Base-by-base conservation (phyloP, 1,140 invertebrate genomes). In the Drosophila ohnishii region DNA sequence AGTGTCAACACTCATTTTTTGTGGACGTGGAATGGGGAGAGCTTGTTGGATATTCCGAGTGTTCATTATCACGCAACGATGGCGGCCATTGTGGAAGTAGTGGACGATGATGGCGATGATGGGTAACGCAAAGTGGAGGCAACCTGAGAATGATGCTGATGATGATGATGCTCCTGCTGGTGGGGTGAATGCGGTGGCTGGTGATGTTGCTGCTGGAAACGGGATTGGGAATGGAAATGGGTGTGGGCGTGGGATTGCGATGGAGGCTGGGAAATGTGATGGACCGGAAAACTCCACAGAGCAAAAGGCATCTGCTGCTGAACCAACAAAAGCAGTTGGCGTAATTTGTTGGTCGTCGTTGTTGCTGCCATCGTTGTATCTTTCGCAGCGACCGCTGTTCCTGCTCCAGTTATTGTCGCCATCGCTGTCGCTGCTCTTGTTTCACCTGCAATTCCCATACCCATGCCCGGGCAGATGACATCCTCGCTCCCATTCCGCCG, bases 301-400 rank as follows among this genome's bases (percentile, higher is more conserved):
- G 84, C 84, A 88, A 87, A 88, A 88, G 84, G 84, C 84, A 87
- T 87, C 84, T 87, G 84, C 70, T 87, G 84, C 67, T 88, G 84
- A 60, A 88, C 80, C 79, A 87, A 87, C 84, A 87, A 88, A 78
- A 87, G 84, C 72, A 87, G 79, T 77, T 88, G 84, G 50, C 83
- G 79, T 84, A 87, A 88, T 87, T 87, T 87, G 83, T 87, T 87
- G 83, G 72, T 87, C 72, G 83, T 87, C 60, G 75, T 86, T 47
- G 64, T 66, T 62, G 77, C 50, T 71, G 58, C 34, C 64, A 47
- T 47, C 45, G 53, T 74, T 69, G 73, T 78, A 47, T 58, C 67
- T 44, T 58, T 65, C 44, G 40, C 34, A 37, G 32, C 16, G 28
- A 13, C 62, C 19, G 59, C 30, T 44, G 40, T 47, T 48, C 45